Base-by-base conservation (phyloP, 2,113 vertebrate species). In the Cynoglossus semilaevis region DNA sequence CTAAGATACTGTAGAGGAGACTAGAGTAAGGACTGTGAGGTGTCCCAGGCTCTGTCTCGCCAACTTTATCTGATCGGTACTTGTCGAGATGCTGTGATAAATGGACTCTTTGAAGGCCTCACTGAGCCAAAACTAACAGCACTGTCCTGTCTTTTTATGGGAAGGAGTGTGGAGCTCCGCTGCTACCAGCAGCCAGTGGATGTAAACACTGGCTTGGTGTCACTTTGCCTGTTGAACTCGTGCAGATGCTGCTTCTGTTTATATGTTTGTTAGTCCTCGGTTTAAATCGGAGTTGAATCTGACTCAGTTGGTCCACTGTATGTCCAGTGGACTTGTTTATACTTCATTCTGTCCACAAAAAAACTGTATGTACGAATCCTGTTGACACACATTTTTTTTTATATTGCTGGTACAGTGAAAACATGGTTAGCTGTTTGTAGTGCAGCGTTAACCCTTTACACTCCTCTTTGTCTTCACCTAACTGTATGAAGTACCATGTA, bases 51-150 rank as follows among this genome's bases (percentile, higher is more conserved):
- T 73, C 52, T 51, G 49, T 72, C 67, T 87, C 72, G 67, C 62
- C 70, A 47, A 62, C 64, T 55, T 76, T 81, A 83, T 87, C 79
- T 87, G 80, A 90, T 90, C 80, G 77, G 77, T 58, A 50, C 59
- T 86, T 80, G 82, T 89, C 56, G 76, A 81, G 85, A 85, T 91
- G 77, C 77, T 67, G 79, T 34, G 81, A 88, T 90, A 86, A 78
- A 82, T 63, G 63, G 64, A 36, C 70, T 80, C 88, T 93, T 93
- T 92, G 90, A 91, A 90, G 88, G 79, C 76, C 67, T 54, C 61
- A 61, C 46, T 48, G 73, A 76, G 83, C 81, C 58, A 65, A 37
- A 62, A 67, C 83, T 77, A 80, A 81, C 85, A 82, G 54, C 42
- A 67, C 55, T 46, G 50, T 69, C 62, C 46, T 80, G 80, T 72